Evolutionary conservation across 2,888 invertebrate species (phyloP).

Genomic region (Tetranychus piercei): DNA sequence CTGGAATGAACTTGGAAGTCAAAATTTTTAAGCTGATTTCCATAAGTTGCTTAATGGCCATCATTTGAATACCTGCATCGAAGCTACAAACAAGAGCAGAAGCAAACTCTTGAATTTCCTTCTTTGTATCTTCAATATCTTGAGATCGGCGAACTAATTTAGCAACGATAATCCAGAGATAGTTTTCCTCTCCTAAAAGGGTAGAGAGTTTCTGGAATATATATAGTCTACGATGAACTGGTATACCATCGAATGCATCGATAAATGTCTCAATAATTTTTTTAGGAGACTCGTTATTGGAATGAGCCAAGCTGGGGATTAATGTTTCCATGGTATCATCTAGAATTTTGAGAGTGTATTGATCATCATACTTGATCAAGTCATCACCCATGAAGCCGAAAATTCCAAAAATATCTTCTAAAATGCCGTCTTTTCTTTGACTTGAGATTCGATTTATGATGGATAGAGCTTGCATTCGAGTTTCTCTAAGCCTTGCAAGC

Average conservation of each 20-base stretch:
- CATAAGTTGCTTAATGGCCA: background rate
- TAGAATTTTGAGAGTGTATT: slow-evolving; percentile 83
- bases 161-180: slow-evolving; percentile 32
- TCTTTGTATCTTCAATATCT: background rate
- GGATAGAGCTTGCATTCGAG: slow-evolving; percentile 76
- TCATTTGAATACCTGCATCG: background rate
- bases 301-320: slow-evolving; percentile 55
- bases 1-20: background rate
- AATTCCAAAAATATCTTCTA: slow-evolving; percentile 84
- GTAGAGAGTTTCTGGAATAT: slow-evolving; percentile 52
- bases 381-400: slow-evolving; percentile 95
- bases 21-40: background rate
- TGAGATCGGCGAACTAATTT: background rate
- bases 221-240: slow-evolving; percentile 67
- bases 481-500: slow-evolving; percentile 77
- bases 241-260: slow-evolving; percentile 72
- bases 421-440: slow-evolving; percentile 42
- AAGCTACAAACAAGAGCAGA: background rate
- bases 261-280: slow-evolving; percentile 54
- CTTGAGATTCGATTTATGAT: slow-evolving; percentile 15
- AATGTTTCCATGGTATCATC: slow-evolving; percentile 70
- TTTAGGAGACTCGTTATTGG: slow-evolving; percentile 17
- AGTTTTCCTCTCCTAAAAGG: slow-evolving; percentile 40
- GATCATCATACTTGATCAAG: slow-evolving; percentile 75
- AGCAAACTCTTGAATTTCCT: background rate